Evolutionary conservation across 1,140 invertebrate genomes (phyloP).

Genomic region (Drosophila varians): DNA sequence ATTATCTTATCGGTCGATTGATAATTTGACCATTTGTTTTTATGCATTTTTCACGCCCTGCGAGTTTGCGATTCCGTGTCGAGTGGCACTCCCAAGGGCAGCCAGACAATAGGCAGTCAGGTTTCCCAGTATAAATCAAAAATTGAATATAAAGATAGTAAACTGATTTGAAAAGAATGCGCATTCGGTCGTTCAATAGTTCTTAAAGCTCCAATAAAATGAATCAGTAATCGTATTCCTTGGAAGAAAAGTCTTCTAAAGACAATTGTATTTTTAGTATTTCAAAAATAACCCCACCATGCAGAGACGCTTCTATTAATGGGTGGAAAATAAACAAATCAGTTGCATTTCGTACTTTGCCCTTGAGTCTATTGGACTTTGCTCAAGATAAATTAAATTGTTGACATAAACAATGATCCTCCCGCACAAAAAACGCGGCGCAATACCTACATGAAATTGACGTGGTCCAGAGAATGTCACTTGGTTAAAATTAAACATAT

Average conservation of each 20-base stretch:
- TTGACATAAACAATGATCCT: constrained; percentile 50
- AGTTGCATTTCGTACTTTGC: constrained; percentile 38
- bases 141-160: constrained; percentile 11
- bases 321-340: background rate
- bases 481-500: constrained; percentile 27
- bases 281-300: background rate
- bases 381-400: constrained; percentile 57
- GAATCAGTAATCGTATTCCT: background rate
- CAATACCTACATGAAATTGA: constrained; percentile 45
- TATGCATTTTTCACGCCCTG: constrained; percentile 35
- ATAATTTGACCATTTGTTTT: constrained; percentile 56
- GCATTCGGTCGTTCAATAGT: constrained; percentile 19
- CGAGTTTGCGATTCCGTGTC: constrained; percentile 47
- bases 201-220: background rate
- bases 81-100: constrained; percentile 28
- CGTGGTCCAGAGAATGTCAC: constrained; percentile 37
- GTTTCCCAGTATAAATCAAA: constrained; percentile 27
- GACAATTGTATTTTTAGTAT: background rate
- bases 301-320: background rate
- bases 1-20: constrained; percentile 64
- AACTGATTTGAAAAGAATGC: background rate
- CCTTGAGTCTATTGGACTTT: constrained; percentile 57
- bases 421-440: constrained; percentile 24
- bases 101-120: constrained; percentile 19
- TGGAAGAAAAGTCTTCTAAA: background rate